phyloP scores from a whole-genome alignment of 2,113 vertebrate genomes.

The Delphinus delphis region DNA sequence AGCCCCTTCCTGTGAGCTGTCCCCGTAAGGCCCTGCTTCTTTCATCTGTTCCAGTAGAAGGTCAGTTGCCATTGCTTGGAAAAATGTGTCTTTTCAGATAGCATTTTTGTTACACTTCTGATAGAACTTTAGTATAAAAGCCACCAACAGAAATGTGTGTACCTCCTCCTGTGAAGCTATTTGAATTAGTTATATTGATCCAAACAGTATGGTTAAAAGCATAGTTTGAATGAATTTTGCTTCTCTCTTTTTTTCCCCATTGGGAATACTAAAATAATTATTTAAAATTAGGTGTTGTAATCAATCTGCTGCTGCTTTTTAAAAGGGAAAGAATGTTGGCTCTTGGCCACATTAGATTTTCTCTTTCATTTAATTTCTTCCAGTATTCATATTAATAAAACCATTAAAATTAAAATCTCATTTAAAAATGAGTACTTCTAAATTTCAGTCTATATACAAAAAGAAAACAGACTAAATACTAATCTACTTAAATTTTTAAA shows the following conservation, averaged over 20 bases:
- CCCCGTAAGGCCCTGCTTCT: background rate
- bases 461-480: background rate
- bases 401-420: conserved; percentile 43
- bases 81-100: conserved; percentile 25
- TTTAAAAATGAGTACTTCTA: conserved; percentile 18
- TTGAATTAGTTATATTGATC: conserved; percentile 46
- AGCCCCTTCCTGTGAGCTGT: background rate
- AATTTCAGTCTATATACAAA: conserved; percentile 26
- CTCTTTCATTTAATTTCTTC: conserved; percentile 31
- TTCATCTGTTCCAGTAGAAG: background rate
- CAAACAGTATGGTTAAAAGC: background rate
- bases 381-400: conserved; percentile 30
- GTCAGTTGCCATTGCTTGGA: background rate
- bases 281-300: conserved; percentile 23
- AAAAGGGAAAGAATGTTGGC: background rate
- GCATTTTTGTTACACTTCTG: background rate
- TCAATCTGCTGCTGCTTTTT: background rate
- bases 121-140: background rate
- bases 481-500: background rate
- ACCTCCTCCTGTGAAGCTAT: background rate
- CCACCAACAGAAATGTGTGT: background rate
- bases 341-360: background rate
- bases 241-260: background rate
- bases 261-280: conserved; percentile 48
- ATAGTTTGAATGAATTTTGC: background rate